Evolutionary conservation across 2,797 vertebrate species (phyloP).

Genomic region (Propithecus deckenii): DNA sequence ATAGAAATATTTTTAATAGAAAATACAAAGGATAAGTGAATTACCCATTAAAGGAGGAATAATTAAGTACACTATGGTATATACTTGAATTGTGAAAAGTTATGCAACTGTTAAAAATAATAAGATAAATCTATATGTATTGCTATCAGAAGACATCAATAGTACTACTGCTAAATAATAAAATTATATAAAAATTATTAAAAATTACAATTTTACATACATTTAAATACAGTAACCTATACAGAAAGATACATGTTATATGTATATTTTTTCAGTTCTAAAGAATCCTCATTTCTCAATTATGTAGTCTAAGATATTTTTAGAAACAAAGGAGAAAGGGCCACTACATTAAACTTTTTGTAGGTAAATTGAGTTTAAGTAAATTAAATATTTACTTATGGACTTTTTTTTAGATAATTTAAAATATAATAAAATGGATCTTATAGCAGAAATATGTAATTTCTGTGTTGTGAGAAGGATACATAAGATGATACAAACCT

Average conservation of each 20-base stretch:
- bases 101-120: background rate
- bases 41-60: background rate
- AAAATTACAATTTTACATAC: background rate
- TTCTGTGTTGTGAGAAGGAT: background rate
- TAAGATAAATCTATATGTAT: background rate
- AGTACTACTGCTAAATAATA: background rate
- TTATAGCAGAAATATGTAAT: background rate
- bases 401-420: background rate
- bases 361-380: background rate
- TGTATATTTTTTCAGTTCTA: background rate
- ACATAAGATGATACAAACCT: background rate
- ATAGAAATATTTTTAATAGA: background rate
- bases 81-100: background rate
- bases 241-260: background rate
- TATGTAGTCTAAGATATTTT: background rate
- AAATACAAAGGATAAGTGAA: background rate
- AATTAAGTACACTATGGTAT: background rate
- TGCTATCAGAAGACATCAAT: background rate
- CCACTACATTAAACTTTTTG: background rate
- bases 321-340: background rate
- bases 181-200: background rate
- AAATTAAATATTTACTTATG: background rate
- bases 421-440: background rate
- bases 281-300: background rate
- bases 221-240: background rate